phyloP scores from a whole-genome alignment of 1,140 invertebrate species.

The Augochlora pura region DNA sequence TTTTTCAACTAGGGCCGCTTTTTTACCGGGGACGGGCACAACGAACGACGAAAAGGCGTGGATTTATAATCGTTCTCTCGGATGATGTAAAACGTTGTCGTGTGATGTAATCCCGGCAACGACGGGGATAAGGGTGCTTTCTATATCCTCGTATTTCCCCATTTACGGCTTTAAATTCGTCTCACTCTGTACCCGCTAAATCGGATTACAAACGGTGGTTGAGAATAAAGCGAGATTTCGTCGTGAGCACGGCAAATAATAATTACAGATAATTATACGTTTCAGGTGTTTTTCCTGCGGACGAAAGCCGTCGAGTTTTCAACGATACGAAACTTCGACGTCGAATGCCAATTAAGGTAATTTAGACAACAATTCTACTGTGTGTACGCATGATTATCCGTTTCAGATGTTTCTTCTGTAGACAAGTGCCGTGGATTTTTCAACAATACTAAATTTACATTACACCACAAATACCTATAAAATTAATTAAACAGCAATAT shows the following conservation, averaged over 20 bases:
- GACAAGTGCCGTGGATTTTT: too few species aligned
- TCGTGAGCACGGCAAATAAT: conserved; percentile 17
- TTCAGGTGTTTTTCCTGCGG: neutral
- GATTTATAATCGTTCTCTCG: conserved; percentile 28
- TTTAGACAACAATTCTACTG: too few species aligned
- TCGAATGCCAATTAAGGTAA: too few species aligned
- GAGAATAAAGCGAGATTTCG: conserved; percentile 27
- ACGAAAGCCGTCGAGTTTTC: neutral
- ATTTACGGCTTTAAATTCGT: conserved; percentile 46
- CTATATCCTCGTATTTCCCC: conserved; percentile 34
- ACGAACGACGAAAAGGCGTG: conserved; percentile 1
- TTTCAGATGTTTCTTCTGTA: too few species aligned
- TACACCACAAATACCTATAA: too few species aligned
- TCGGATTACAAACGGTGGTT: conserved; percentile 31
- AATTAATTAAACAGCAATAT: too few species aligned
- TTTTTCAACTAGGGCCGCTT: neutral
- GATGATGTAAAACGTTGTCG: conserved; percentile 26
- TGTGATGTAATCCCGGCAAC: conserved; percentile 34
- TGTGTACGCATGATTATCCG: too few species aligned
- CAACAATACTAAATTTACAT: too few species aligned
- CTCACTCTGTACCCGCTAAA: conserved; percentile 14
- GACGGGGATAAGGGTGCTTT: conserved; percentile 22
- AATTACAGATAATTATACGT: conserved; percentile 27
- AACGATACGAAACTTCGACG: too few species aligned
- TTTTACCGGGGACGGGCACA: neutral